A percentile compares a stretch with the other conserved stretches of the same genome.
Evolutionary conservation across 2,888 invertebrate species (phyloP).

Genomic region (Holacanthella duospinosa): DNA sequence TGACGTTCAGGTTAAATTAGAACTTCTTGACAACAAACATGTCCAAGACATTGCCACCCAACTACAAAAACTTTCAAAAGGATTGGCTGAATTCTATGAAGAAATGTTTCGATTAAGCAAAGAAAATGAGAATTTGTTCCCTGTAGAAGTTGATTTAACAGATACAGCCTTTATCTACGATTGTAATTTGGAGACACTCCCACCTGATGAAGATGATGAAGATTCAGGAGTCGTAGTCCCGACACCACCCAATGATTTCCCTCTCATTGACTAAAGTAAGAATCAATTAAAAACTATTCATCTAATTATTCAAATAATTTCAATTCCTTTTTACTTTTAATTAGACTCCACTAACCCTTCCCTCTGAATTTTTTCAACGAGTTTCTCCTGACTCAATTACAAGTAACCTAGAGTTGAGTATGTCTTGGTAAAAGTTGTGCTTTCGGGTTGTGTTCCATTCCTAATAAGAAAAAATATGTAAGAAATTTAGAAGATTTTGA

Average conservation of each 20-base stretch:
- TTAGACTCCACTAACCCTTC: too few species aligned
- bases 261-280: neutral
- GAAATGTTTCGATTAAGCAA: constrained; percentile 64
- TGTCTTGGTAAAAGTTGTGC: constrained; percentile 74
- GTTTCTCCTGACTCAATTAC: constrained; percentile 51
- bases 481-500: too few species aligned
- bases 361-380: too few species aligned
- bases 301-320: too few species aligned
- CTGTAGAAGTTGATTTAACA: constrained; percentile 89
- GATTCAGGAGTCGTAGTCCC: too few species aligned
- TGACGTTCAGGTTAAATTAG: constrained; percentile 93
- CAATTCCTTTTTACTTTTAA: too few species aligned
- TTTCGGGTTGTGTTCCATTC: constrained; percentile 35
- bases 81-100: constrained; percentile 63
- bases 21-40: constrained; percentile 93
- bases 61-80: constrained; percentile 69
- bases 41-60: constrained; percentile 89
- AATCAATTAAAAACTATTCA: too few species aligned
- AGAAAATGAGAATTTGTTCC: constrained; percentile 68
- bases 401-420: constrained; percentile 87
- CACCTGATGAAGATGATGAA: constrained; percentile 30
- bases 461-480: constrained; percentile 27
- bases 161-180: constrained; percentile 87
- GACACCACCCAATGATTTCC: neutral
- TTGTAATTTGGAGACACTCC: constrained; percentile 27